Conservation (phyloP, 2,888 invertebrate genomes). For the Nineta flava region DNA sequence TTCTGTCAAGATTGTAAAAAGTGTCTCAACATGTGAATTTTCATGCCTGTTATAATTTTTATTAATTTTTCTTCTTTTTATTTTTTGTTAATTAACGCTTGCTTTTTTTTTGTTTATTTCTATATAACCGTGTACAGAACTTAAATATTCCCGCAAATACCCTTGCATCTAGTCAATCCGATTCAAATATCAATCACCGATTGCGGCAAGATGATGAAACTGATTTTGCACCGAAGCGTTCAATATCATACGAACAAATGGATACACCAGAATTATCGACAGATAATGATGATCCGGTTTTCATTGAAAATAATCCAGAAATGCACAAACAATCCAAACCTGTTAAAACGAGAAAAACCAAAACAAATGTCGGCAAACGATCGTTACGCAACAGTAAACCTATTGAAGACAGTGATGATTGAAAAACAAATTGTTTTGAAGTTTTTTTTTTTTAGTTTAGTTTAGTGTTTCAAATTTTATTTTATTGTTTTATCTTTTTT, state of each 20-base stretch:
- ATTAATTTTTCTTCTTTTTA: slow-evolving; percentile 20
- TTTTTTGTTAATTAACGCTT: slow-evolving; percentile 20
- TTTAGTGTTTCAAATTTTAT: too few relatives aligned
- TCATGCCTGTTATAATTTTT: background rate
- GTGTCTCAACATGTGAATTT: background rate
- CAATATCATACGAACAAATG: background rate
- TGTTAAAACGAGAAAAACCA: background rate
- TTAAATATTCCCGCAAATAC: slow-evolving; percentile 3
- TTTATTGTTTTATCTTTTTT: too few relatives aligned
- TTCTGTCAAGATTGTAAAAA: too few relatives aligned
- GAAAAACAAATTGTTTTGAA: too few relatives aligned
- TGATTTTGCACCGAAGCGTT: background rate
- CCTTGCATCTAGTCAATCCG: slow-evolving; percentile 3
- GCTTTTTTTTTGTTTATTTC: background rate
- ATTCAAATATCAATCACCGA: slow-evolving; percentile 1
- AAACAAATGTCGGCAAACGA: background rate
- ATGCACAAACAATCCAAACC: background rate
- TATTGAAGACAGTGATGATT: too few relatives aligned
- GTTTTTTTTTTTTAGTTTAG: too few relatives aligned
- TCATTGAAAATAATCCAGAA: background rate
- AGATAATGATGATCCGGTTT: background rate
- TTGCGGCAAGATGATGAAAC: background rate
- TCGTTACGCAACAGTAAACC: too few relatives aligned
- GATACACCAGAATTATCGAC: slow-evolving; percentile 1
- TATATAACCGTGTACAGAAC: slow-evolving; percentile 4